Base-by-base conservation (phyloP, 1,140 invertebrate species). In the Drosophila kepulauana region DNA sequence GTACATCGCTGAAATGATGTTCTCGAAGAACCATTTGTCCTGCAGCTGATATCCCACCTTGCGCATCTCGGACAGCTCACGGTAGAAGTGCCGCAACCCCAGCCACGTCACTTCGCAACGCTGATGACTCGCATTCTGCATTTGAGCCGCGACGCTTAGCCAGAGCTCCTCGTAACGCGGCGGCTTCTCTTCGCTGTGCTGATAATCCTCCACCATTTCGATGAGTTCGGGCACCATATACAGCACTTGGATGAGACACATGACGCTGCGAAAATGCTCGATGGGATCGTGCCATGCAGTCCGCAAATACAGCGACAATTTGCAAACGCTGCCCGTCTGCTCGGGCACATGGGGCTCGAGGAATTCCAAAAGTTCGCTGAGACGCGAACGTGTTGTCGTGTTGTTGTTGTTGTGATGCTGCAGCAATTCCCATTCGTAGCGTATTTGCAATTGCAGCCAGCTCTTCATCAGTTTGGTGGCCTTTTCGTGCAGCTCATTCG, bases 1-100 rank as follows among this genome's bases (percentile, higher is more conserved):
- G 51, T 80, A 88, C 11, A 91, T 56, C 20, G 69, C 56, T 1
- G 43, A 67, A 4, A 92, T 80, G 15, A 56, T 65, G 1, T 67
- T 78, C 75, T 92, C 91, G 6, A 92, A 92, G 48, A 76, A 91
- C 91, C 91, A 92, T 61, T 86, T 91, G 54, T 92, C 91, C 49
- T 86, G 79, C 28, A 92, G 61, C 59, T 79, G 73, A 35, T 91
- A 92, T 16, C 87, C 85, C 2, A 52, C 58, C 25, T 70, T 51
- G 0, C 91, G 87, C 91, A 92, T 82, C 25, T 68, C 71, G 4
- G 48, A 15, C 2, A 92, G 64, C 38, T 92, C 84, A 61, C 59
- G 45, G 35, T 91, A 78, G 4, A 91, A 92, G 7, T 20, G 35
- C 16, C 91, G 91, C 61, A 92, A n/a, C 4, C 75, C 7, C 20